Base-by-base conservation (phyloP, 2,888 invertebrate genomes). In the Adineta ricciae region DNA sequence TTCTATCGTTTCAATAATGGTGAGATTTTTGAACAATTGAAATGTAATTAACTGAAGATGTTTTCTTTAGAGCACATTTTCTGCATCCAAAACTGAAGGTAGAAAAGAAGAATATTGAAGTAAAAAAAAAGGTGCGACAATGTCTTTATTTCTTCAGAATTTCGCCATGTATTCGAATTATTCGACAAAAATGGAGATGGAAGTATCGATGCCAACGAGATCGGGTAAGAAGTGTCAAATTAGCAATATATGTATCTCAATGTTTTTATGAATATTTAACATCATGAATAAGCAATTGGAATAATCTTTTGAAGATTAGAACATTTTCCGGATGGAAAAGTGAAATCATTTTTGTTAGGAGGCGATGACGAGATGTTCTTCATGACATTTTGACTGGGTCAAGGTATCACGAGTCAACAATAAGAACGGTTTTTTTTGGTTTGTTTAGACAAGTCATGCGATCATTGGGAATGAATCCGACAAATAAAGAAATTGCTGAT, bases 401-500 rank as follows among this genome's bases (percentile, higher is more conserved):
- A 19, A 16, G 3, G 19, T 2, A 50, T 50, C 19, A 50, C 16
- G 19, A 50, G 9, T 50, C 19, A 19, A 50, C 3, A 16, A 19
- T 16, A 50, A 3, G 19, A 50, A 50, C 14, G 3, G 19, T 50
- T 50, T 50, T 16, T 50, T 50, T 50, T 19, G 19, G 14, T 56
- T 3, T 27, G n/a, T 64, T 64, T 32, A 64, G 64, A n/a, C 78
- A 78, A 41, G 38, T 78, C 0, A 78, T 78, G 78, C 38, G 78
- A 21, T 41, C 41, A 41, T 78, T 78, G n/a, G 78, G 78, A 41
- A n/a, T 41, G 41, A 78, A 78, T 78, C 78, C 78, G 41, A 78
- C 78, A 19, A 78, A 78, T 78, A 78, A 78, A 41, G 41, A 78
- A 78, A 78, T 78, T 78, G 9, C 41, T 24, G 78, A 78, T 78